Evolutionary conservation across 1,140 invertebrate species (phyloP), one percentile per base, ranked within the genome.

Genomic region (Trichonephila clavata): DNA sequence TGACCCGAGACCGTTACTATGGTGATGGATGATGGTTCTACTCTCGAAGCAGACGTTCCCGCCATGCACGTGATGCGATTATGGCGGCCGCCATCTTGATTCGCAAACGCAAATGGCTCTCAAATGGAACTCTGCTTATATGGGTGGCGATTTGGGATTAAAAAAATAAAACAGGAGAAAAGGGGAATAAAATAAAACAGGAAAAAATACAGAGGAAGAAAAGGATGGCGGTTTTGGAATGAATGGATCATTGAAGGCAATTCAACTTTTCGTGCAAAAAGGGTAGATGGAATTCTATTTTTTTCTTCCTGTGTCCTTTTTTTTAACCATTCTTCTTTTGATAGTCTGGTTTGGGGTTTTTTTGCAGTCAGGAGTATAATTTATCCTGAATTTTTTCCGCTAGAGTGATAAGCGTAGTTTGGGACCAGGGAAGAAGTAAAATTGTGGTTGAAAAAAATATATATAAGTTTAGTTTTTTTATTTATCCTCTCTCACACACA

Each of bases 31-130:
- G 90, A 39, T 18, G n/a, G 59, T 27, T 32, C 71, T 59, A 84
- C 60, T 81, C 90, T 84, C 50, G 57, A 92, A 80, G 80, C 90
- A 92, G 90, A 92, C 90, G 89, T 77, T 90, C 57, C 59, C 50
- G 32, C 57, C 80, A 80, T 32, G 90, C 90, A 92, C 71, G 90
- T 92, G 90, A 92, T 92, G 68, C 90, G 90, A 92, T 92, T 92
- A 92, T 63, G 61, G 63, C n/a, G 80, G 90, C 60, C 10, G 80
- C 90, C 90, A 92, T 92, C 90, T 92, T 92, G 80, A 50, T 50
- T 50, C 50, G 10, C 50, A 7, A 50, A 50, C 39, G 27, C 50
- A 4, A 32, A 50, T 89, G 87, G 90, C 65, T 84, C 27, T 60
- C 10, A 43, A 84, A 92, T 84, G 77, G 90, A 80, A 92, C 21